phyloP scores from a whole-genome alignment of 2,888 invertebrate genomes.

The Lypha dubia region DNA sequence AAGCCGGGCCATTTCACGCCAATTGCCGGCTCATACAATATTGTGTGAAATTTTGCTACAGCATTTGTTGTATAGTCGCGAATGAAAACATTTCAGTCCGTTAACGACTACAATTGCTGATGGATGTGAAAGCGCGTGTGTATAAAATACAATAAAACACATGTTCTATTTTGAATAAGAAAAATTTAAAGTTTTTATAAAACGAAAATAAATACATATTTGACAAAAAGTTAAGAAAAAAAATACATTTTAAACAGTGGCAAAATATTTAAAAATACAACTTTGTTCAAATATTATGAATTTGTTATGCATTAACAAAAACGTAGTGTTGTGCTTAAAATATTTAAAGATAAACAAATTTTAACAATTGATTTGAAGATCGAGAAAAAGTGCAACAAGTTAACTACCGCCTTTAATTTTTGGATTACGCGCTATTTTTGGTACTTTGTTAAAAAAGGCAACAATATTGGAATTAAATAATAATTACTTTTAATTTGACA shows the following conservation, averaged over 20 bases:
- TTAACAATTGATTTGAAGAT: slow-evolving; percentile 28
- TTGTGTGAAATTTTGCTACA: slow-evolving; percentile 58
- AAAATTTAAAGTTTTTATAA: slow-evolving; percentile 7
- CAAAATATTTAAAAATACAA: slow-evolving; percentile 17
- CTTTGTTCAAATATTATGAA: slow-evolving; percentile 52
- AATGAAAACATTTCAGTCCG: slow-evolving; percentile 74
- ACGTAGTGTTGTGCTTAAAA: slow-evolving; percentile 40
- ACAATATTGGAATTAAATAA: slow-evolving; percentile 23
- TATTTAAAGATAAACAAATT: slow-evolving; percentile 42
- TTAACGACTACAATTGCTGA: slow-evolving; percentile 77
- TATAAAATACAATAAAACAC: slow-evolving; percentile 56
- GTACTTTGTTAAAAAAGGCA: slow-evolving; percentile 23
- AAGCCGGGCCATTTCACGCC: slow-evolving; percentile 45
- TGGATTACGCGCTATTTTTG: slow-evolving; percentile 63
- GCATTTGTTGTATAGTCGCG: slow-evolving; percentile 60
- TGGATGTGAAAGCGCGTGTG: slow-evolving; percentile 76
- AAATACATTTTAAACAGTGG: slow-evolving; percentile 11
- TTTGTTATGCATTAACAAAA: slow-evolving; percentile 29
- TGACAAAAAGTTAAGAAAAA: slow-evolving; percentile 18
- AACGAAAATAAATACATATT: slow-evolving; percentile 45
- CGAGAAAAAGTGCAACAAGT: slow-evolving; percentile 6
- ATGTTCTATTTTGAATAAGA: slow-evolving; percentile 58
- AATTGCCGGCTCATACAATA: slow-evolving; percentile 31
- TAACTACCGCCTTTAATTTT: slow-evolving; percentile 32
- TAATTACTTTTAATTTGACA: neutral